Percentiles rank a stretch among this genome's conserved stretches.
Conservation (phyloP, 2,113 vertebrate species). For the Eulemur macaco region DNA sequence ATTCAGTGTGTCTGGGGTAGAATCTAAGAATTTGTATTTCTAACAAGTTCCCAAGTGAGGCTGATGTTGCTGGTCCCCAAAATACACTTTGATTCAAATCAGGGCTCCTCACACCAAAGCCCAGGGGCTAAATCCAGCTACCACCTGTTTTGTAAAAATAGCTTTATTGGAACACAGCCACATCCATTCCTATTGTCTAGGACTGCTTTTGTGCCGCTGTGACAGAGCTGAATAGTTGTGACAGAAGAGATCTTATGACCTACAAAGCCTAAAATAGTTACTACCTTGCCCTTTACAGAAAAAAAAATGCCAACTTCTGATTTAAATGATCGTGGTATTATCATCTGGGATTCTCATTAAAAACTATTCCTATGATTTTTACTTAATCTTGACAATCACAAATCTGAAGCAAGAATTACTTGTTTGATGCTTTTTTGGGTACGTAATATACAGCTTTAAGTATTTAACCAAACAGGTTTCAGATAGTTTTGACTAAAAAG, state of each 20-base stretch:
- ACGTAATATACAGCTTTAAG: background rate
- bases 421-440: background rate
- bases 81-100: background rate
- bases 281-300: background rate
- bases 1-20: background rate
- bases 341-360: background rate
- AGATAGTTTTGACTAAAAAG: background rate
- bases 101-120: background rate
- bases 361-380: background rate
- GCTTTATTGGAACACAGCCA: background rate
- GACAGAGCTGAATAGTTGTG: background rate
- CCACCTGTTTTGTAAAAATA: slow-evolving; percentile 21
- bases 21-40: background rate
- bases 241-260: background rate
- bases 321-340: background rate
- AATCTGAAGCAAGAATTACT: slow-evolving; percentile 9
- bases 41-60: background rate
- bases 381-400: background rate
- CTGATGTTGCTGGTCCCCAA: background rate
- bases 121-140: background rate
- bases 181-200: background rate
- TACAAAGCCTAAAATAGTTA: background rate
- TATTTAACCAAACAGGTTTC: background rate
- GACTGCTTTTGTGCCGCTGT: background rate
- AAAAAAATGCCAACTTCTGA: background rate